These are phyloP conservation scores for Fragum whitleyi DNA, from an alignment of 2,888 invertebrate genomes.

Conservation along the genomic window DNA sequence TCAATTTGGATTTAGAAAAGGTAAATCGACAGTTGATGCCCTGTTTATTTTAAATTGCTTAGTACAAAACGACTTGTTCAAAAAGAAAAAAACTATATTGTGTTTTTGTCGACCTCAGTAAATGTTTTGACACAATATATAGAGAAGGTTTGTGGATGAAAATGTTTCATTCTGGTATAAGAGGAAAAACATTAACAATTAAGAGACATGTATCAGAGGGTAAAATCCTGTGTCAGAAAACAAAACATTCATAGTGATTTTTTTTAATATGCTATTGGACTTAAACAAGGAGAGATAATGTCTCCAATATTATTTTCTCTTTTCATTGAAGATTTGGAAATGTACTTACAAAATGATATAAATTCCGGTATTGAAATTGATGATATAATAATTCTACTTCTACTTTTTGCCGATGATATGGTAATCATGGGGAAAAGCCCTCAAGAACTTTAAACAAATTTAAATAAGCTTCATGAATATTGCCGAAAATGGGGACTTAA, in stretches of 20 bases:
- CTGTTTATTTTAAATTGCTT: slow-evolving; percentile 27
- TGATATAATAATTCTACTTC: slow-evolving; percentile 15
- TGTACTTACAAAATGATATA: slow-evolving; percentile 16
- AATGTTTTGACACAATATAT: slow-evolving; percentile 23
- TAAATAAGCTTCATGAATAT: slow-evolving; percentile 16
- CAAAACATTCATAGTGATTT: slow-evolving; percentile 16
- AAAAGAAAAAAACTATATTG: slow-evolving; percentile 19
- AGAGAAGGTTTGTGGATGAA: slow-evolving; percentile 7
- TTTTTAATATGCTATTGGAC: slow-evolving; percentile 9
- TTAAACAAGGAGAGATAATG: slow-evolving; percentile 27
- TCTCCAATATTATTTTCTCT: slow-evolving; percentile 29
- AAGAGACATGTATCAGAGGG: slow-evolving; percentile 13
- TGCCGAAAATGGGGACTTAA: slow-evolving; percentile 17
- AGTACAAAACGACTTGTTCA: slow-evolving; percentile 23
- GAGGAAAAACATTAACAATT: slow-evolving; percentile 16
- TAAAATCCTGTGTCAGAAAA: slow-evolving; percentile 16
- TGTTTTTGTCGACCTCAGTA: slow-evolving; percentile 23
- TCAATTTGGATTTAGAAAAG: slow-evolving; percentile 33
- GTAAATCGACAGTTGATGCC: slow-evolving; percentile 38
- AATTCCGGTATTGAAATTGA: slow-evolving; percentile 4
- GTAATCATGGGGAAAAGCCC: slow-evolving; percentile 13
- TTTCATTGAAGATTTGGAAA: slow-evolving; percentile 30
- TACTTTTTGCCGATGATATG: slow-evolving; percentile 39
- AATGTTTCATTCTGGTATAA: not conserved
- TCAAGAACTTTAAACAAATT: slow-evolving; percentile 14